Conservation (phyloP, 2,888 invertebrate genomes). For the Acanthosepion esculentum region DNA sequence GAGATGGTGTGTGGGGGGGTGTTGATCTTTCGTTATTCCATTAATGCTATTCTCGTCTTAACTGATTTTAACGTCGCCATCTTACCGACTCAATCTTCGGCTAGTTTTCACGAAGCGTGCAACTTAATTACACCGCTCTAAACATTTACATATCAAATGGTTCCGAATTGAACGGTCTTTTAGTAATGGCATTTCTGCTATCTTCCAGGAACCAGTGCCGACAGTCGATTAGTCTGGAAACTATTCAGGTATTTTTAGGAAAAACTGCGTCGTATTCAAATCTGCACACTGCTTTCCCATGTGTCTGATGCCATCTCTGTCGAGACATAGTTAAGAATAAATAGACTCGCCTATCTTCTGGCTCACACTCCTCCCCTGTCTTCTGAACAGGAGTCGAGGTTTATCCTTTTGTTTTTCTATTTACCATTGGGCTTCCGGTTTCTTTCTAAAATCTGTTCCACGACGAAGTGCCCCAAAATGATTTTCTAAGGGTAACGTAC, state of each 20-base stretch:
- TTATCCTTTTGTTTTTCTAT: no score
- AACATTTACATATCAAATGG: conserved; percentile 9
- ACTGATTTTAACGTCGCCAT: neutral
- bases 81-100: neutral
- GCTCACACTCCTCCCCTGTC: no score
- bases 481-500: no score
- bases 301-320: no score
- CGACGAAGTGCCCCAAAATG: no score
- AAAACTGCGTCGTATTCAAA: neutral
- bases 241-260: neutral
- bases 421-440: no score
- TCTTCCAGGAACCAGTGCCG: neutral
- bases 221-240: neutral
- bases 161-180: neutral
- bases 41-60: neutral
- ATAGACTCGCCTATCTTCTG: no score
- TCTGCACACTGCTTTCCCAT: neutral
- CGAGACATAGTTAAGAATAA: no score
- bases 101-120: neutral
- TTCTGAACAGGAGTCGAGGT: no score
- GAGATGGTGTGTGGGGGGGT: no score
- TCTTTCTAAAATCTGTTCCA: no score
- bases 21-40: neutral
- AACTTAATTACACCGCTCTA: neutral
- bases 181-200: neutral